Evolutionary conservation across 2,888 invertebrate genomes (phyloP), one percentile per base, ranked within the genome.

Genomic region (Flexamia atlantica): DNA sequence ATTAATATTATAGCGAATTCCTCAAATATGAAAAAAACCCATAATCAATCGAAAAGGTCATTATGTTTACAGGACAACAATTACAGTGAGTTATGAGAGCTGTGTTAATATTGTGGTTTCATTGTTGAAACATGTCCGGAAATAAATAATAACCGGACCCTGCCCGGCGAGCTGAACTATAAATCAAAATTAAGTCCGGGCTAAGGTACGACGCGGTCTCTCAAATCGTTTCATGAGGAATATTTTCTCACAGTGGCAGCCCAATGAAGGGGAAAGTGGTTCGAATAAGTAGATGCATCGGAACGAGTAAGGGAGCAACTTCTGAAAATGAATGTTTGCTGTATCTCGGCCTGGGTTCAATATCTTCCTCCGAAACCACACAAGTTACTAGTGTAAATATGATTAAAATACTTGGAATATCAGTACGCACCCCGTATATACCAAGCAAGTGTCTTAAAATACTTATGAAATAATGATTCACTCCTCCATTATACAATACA

Each of bases 221-320:
- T 30, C 64, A 30, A 64, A 64, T 64, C 64, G 25, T 30, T 64
- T 64, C 30, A 64, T 64, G 64, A 17, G 64, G 12, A 28, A 64
- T 64, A 64, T 28, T 28, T 64, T 64, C 64, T 64, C 64, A 64
- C 64, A 64, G 64, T 64, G 64, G 64, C 64, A 14, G 64, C 30
- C 28, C 64, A 64, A 53, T 53, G 23, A 64, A 64, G 64, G 64
- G 28, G 64, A 64, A 64, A 64, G 64, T 64, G 64, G 64, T 1
- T 30, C 64, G 30, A 64, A 64, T 64, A 64, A 53, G 2, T 53
- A 53, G 30, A 28, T 64, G 30, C 64, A 64, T 64, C 64, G 30
- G 64, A 0, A 0, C 2, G 30, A 64, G 30, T 20, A 7, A 23
- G 28, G 30, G 64, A 28, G 64, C 5, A 64, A 64, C 64, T 12